phyloP scores from a whole-genome alignment of 2,797 vertebrate genomes.

The Otolemur crassicaudatus region DNA sequence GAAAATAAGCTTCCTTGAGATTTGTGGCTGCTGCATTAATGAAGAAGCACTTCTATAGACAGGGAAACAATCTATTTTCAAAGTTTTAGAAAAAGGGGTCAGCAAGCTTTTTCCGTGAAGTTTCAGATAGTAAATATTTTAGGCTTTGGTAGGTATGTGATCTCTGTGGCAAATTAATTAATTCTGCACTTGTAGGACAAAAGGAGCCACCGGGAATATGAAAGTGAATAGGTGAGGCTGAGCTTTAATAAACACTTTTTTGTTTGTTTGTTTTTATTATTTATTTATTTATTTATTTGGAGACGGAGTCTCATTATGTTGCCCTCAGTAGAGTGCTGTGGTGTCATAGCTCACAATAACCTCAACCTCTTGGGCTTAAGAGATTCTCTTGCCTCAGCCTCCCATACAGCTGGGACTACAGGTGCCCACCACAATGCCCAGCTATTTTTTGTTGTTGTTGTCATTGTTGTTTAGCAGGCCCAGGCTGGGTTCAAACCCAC shows the following conservation, averaged over 20 bases:
- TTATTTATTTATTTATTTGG: too few species aligned
- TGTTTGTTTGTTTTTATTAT: not conserved
- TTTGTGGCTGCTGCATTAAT: not conserved
- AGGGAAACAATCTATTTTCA: not conserved
- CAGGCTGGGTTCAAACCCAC: too few species aligned
- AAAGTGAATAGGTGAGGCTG: not conserved
- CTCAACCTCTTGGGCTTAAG: too few species aligned
- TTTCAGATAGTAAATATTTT: not conserved
- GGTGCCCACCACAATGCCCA: too few species aligned
- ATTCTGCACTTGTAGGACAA: not conserved
- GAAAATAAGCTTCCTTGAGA: constrained; percentile 26
- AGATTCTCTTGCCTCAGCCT: too few species aligned
- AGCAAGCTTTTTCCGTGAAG: not conserved
- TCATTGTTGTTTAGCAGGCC: too few species aligned
- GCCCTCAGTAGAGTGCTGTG: too few species aligned
- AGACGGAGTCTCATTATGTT: too few species aligned
- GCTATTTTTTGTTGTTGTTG: too few species aligned
- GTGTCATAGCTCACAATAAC: too few species aligned
- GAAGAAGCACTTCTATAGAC: constrained; percentile 3
- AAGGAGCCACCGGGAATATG: not conserved
- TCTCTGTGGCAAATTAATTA: not conserved
- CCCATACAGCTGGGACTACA: too few species aligned
- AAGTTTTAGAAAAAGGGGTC: not conserved
- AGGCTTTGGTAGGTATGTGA: not conserved
- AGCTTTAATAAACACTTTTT: not conserved